These are phyloP conservation scores for Taenaris catops DNA, from an alignment of 2,888 invertebrate species.

Conservation along the genomic window DNA sequence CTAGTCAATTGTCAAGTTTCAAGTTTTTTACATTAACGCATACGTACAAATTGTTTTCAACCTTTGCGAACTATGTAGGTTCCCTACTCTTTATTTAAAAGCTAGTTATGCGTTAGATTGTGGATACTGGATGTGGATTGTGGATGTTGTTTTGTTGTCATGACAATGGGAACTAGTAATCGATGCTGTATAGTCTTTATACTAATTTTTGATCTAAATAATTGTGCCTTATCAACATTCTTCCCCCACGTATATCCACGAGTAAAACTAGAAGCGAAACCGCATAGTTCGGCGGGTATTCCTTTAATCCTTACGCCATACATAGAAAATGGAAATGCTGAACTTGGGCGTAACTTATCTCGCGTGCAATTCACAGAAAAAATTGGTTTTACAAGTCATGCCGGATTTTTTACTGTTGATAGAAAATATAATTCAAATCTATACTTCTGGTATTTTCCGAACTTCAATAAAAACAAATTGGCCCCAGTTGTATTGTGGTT, in stretches of 20 bases:
- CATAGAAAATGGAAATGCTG: conserved; percentile 68
- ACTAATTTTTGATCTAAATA: neutral
- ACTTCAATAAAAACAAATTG: conserved; percentile 48
- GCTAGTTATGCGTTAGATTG: too few relatives aligned
- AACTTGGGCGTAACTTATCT: conserved; percentile 62
- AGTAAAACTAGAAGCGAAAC: conserved; percentile 39
- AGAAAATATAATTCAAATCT: conserved; percentile 75
- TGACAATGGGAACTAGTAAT: neutral
- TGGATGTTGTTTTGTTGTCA: too few relatives aligned
- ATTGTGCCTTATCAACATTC: conserved; percentile 16
- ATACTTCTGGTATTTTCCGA: conserved; percentile 84
- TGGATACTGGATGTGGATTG: too few relatives aligned
- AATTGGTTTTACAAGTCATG: conserved; percentile 71
- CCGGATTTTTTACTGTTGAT: conserved; percentile 82
- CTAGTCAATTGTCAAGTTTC: too few relatives aligned
- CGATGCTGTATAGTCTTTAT: neutral
- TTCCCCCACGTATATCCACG: conserved; percentile 57
- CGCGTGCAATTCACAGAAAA: conserved; percentile 47
- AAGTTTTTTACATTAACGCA: too few relatives aligned
- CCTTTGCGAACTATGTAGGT: too few relatives aligned
- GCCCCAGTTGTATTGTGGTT: conserved; percentile 79
- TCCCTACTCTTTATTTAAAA: too few relatives aligned
- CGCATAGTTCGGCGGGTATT: conserved; percentile 37
- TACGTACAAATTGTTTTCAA: too few relatives aligned
- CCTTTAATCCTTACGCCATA: conserved; percentile 81